Percentiles rank a stretch among this genome's conserved stretches.
phyloP scores from a whole-genome alignment of 2,888 invertebrate species.

The Phlogophora meticulosa region DNA sequence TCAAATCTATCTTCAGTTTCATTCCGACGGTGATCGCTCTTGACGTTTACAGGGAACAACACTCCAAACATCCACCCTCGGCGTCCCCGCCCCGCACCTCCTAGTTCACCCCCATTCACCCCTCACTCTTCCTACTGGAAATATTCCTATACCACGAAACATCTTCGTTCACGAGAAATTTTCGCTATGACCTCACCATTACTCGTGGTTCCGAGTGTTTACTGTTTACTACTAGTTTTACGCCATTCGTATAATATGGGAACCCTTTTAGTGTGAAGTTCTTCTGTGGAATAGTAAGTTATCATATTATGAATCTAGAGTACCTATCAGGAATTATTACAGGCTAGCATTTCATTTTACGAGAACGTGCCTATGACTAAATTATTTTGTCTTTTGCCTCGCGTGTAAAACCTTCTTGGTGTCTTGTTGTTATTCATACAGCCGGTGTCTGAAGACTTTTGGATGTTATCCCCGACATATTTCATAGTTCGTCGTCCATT shows the following conservation, averaged over 20 bases:
- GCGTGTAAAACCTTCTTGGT: constrained; percentile 3
- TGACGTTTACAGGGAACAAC: constrained; percentile 88
- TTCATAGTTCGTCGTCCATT: neutral
- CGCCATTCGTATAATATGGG: constrained; percentile 52
- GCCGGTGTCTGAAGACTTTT: neutral
- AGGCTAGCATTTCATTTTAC: constrained; percentile 19
- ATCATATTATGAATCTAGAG: constrained; percentile 45
- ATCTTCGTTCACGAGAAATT: constrained; percentile 67
- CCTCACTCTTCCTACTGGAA: constrained; percentile 59
- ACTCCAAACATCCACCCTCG: constrained; percentile 72
- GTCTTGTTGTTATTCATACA: constrained; percentile 4
- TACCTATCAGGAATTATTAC: constrained; percentile 43
- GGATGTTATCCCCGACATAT: neutral
- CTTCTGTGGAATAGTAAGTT: constrained; percentile 36
- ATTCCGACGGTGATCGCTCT: constrained; percentile 80
- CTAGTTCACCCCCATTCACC: constrained; percentile 41
- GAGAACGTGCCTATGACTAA: constrained; percentile 36
- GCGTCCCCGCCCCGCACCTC: constrained; percentile 43
- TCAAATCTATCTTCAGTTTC: constrained; percentile 77
- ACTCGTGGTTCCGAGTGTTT: constrained; percentile 49
- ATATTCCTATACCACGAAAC: constrained; percentile 67
- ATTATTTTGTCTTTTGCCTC: constrained; percentile 34
- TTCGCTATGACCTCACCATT: constrained; percentile 63
- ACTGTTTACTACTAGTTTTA: constrained; percentile 61
- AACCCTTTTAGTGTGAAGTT: constrained; percentile 48